These are phyloP conservation scores for Peromyscus polionotus DNA, from an alignment of 2,113 vertebrate species.

Conservation along the genomic window DNA sequence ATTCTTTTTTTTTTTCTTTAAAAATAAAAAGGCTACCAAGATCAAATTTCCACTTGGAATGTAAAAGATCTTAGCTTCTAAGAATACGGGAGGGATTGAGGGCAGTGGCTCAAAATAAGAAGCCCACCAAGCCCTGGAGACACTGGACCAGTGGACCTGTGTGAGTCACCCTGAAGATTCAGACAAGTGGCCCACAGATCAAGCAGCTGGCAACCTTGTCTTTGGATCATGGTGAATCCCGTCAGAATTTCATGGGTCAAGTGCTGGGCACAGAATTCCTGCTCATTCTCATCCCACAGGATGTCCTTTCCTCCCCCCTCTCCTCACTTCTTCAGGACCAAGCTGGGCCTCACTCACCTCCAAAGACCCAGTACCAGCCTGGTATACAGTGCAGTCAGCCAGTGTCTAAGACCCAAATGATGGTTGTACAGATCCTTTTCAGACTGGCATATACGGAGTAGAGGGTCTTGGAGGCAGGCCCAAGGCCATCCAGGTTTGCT, in stretches of 20 bases:
- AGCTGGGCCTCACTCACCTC: neutral
- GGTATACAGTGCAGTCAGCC: neutral
- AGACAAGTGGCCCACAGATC: neutral
- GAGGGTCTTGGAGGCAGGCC: neutral
- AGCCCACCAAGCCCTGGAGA: neutral
- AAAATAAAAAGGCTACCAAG: neutral
- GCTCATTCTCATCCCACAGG: no score
- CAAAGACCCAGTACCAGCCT: neutral
- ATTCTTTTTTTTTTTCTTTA: neutral
- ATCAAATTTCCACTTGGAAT: no score
- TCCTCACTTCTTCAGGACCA: neutral
- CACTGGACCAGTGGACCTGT: neutral
- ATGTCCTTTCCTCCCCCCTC: fast-evolving
- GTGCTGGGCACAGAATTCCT: neutral
- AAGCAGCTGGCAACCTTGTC: neutral
- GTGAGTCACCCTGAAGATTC: neutral
- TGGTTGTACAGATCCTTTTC: neutral
- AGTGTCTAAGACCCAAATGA: neutral
- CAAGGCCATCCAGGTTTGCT: neutral
- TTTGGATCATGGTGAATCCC: neutral
- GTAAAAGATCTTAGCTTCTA: neutral
- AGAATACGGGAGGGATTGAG: neutral
- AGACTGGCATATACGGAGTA: neutral
- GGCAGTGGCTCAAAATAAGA: neutral
- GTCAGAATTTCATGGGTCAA: neutral